Evolutionary conservation across 2,888 invertebrate species (phyloP), one percentile per base, ranked within the genome.

Genomic region (Venusia cambrica): DNA sequence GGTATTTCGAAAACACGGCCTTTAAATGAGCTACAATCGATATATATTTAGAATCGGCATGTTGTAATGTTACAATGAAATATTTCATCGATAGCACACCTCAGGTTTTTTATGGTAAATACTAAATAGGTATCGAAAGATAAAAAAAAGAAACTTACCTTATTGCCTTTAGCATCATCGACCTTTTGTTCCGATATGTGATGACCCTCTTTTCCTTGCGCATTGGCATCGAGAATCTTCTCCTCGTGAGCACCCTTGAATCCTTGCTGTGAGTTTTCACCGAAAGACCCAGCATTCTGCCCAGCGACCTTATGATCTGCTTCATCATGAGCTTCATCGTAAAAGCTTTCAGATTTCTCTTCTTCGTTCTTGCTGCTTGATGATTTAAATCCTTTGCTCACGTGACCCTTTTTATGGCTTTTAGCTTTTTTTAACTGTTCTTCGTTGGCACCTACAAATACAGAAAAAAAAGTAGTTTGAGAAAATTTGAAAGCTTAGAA

Each of bases 331-430:
- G 89, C 89, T 52, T 91, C 91, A 36, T 91, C 91, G 53, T 90
- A 91, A 76, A 88, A 92, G 53, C 87, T 90, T 59, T 91, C 91
- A 3, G 90, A 88, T 61, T 90, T 90, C 36, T 90, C 90, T 50
- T 90, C 88, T 53, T 92, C 91, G 52, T 92, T 91, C 54, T 91
- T 91, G 57, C 90, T 90, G 59, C 91, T 90, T 2, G 91, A 90
- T 2, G 88, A 81, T 59, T 92, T 91, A 67, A 89, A 91, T n/a
- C 91, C 91, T 62, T 91, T 91, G 62, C 90, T 89, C 5, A 88
- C 87, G 58, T 91, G 91, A 0, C 91, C 91, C 47, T 91, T 91
- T 54, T 90, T 90, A 62, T 91, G 90, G 21, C 89, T 89, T 30
- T 88, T 87, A 2, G 89, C 88, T 48, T 88, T 81, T 37, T 89